Evolutionary conservation across 2,888 invertebrate species (phyloP).

Genomic region (Seira musarum): DNA sequence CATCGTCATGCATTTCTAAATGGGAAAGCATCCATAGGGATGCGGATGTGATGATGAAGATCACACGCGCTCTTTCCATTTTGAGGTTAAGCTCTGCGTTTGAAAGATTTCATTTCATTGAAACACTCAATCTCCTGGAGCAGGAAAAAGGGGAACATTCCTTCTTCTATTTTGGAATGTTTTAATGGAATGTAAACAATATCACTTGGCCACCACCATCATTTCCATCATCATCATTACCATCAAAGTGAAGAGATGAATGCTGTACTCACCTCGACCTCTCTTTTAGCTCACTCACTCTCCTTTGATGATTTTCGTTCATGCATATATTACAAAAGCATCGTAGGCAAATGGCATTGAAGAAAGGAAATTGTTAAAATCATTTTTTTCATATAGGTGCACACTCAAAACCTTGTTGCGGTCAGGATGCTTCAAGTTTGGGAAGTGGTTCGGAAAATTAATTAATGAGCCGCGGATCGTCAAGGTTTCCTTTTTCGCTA

Average conservation of each 20-base stretch:
- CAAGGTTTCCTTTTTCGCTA: not conserved
- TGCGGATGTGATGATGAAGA: too few relatives aligned
- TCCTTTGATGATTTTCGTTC: too few relatives aligned
- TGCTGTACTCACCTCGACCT: too few relatives aligned
- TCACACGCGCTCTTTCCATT: not conserved
- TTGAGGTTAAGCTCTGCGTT: not conserved
- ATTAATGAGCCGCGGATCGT: conserved; percentile 9
- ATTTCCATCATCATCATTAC: too few relatives aligned
- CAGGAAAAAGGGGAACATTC: not conserved
- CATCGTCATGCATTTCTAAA: not conserved
- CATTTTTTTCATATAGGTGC: not conserved
- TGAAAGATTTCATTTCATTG: too few relatives aligned
- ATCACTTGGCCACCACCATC: not conserved
- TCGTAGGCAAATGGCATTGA: too few relatives aligned
- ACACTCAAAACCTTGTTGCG: conserved; percentile 9
- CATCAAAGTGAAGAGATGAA: too few relatives aligned
- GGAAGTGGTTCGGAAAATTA: conserved; percentile 11
- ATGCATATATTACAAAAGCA: too few relatives aligned
- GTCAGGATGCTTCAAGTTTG: conserved; percentile 12
- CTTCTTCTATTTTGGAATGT: not conserved
- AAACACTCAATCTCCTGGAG: not conserved
- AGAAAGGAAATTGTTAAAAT: too few relatives aligned
- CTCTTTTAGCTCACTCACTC: too few relatives aligned
- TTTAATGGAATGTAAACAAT: conserved; percentile 12
- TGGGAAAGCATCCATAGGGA: not conserved